These are phyloP conservation scores for Heteropelma amictum DNA, from an alignment of 2,888 invertebrate genomes.

Conservation along the genomic window DNA sequence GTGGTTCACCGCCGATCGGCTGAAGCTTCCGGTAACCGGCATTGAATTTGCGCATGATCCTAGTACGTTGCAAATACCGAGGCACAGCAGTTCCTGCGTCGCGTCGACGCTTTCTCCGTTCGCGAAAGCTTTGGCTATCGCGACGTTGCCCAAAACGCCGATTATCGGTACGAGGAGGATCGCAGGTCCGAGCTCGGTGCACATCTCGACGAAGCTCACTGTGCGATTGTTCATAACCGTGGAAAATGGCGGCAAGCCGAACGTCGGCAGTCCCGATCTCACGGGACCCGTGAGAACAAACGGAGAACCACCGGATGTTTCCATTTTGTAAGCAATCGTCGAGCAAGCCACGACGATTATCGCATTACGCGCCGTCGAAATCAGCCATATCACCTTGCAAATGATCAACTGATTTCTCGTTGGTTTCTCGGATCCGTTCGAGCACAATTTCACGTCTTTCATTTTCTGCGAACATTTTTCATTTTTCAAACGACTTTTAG, in stretches of 20 bases:
- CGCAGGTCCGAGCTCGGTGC: slow-evolving; percentile 90
- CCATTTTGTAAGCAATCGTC: slow-evolving; percentile 82
- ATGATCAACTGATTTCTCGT: slow-evolving; percentile 76
- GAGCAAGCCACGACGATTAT: slow-evolving; percentile 88
- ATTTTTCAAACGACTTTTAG: no score
- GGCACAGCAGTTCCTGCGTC: slow-evolving; percentile 92
- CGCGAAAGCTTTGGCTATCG: slow-evolving; percentile 96
- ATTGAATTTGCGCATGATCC: slow-evolving; percentile 94
- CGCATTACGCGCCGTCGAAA: slow-evolving; percentile 91
- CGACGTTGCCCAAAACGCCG: slow-evolving; percentile 94
- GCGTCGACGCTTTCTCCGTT: slow-evolving; percentile 91
- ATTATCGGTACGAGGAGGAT: slow-evolving; percentile 93
- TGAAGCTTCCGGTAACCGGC: slow-evolving; percentile 94
- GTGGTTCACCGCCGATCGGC: slow-evolving; percentile 94
- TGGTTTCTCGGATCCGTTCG: slow-evolving; percentile 73
- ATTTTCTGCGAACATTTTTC: slow-evolving; percentile 81
- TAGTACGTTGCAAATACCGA: slow-evolving; percentile 90
- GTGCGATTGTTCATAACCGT: slow-evolving; percentile 82
- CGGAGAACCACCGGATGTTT: slow-evolving; percentile 80
- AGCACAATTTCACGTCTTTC: slow-evolving; percentile 82
- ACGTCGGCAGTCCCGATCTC: slow-evolving; percentile 85
- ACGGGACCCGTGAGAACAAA: slow-evolving; percentile 88
- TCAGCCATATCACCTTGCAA: slow-evolving; percentile 85
- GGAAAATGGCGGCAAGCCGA: slow-evolving; percentile 85
- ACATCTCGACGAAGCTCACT: slow-evolving; percentile 84